Percentiles rank a stretch among this genome's conserved stretches.
Evolutionary conservation across 2,888 invertebrate genomes (phyloP).

Genomic region (Actias luna): DNA sequence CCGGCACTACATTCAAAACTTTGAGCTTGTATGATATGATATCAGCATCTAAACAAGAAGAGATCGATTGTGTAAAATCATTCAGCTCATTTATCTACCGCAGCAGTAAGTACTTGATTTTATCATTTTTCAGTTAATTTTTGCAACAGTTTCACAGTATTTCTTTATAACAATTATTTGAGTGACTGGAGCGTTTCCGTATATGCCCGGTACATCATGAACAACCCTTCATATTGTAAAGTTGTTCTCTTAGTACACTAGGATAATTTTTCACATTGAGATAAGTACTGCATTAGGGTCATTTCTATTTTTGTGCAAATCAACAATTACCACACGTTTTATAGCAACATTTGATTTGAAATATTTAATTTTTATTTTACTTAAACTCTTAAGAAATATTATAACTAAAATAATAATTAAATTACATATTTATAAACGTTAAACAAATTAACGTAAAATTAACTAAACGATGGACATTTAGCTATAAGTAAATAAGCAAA

Average conservation of each 20-base stretch:
- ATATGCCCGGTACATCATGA: too few species aligned
- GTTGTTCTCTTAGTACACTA: too few species aligned
- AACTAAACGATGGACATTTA: too few species aligned
- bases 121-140: not conserved
- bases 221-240: too few species aligned
- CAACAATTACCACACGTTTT: not conserved
- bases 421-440: too few species aligned
- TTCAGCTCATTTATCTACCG: not conserved
- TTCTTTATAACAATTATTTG: not conserved
- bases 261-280: too few species aligned
- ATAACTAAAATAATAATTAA: too few species aligned
- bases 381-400: too few species aligned
- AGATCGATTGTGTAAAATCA: not conserved
- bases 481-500: too few species aligned
- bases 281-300: not conserved
- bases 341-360: too few species aligned
- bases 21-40: constrained; percentile 2
- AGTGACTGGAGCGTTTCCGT: not conserved
- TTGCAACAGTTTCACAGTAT: not conserved
- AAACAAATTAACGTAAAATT: too few species aligned
- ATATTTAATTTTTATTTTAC: too few species aligned
- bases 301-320: not conserved
- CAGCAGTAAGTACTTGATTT: constrained; percentile 6
- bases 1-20: not conserved
- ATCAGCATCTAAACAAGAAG: constrained; percentile 1